A percentile compares a stretch with the other conserved stretches of the same genome.
phyloP scores from a whole-genome alignment of 2,113 vertebrate genomes.

The Leucopternis melanops region DNA sequence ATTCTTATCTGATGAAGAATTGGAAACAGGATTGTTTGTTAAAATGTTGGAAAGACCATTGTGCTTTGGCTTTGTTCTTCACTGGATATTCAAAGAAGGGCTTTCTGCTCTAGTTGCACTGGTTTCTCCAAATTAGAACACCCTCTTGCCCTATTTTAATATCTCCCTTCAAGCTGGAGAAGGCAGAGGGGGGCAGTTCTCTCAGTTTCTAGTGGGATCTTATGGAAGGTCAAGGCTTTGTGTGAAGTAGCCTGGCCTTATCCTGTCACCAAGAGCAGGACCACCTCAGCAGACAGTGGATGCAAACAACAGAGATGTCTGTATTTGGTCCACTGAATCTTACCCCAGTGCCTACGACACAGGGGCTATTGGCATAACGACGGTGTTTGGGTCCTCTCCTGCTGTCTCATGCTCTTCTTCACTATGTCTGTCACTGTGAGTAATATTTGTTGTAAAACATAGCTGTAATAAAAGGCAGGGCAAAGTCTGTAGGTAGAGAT shows the following conservation, averaged over 20 bases:
- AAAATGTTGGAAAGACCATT: neutral
- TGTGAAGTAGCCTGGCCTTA: neutral
- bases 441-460: neutral
- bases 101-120: neutral
- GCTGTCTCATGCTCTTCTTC: neutral
- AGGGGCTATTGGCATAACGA: neutral
- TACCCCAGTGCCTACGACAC: neutral
- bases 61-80: neutral
- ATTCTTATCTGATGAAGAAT: conserved; percentile 54
- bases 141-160: neutral
- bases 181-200: neutral
- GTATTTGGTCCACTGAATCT: neutral
- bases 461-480: neutral
- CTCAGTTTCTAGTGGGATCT: neutral
- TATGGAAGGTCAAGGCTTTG: neutral
- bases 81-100: neutral
- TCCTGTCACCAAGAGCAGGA: neutral
- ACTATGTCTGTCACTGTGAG: neutral
- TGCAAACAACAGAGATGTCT: neutral
- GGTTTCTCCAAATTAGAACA: neutral
- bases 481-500: neutral
- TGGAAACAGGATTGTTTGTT: neutral
- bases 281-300: neutral
- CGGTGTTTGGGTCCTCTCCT: neutral
- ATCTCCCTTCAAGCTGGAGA: neutral